Conservation (phyloP, 1,140 invertebrate genomes). For the Danaus plexippus region DNA sequence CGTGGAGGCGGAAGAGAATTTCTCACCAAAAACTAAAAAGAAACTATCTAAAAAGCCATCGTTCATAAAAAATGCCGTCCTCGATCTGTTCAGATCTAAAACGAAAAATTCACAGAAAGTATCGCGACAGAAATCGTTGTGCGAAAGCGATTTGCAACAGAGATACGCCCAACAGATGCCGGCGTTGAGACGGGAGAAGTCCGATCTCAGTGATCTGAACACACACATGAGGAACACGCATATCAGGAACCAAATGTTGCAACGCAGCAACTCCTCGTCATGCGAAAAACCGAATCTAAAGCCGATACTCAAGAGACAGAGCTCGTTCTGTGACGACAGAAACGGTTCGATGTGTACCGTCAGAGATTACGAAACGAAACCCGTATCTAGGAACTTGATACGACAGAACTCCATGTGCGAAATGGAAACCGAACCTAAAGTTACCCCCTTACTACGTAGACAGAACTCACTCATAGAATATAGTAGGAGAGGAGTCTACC, state of each 20-base stretch:
- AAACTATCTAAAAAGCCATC: slow-evolving; percentile 72
- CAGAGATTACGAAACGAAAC: slow-evolving; percentile 61
- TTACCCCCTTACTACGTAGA: slow-evolving; percentile 67
- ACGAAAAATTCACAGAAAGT: slow-evolving; percentile 67
- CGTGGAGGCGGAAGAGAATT: slow-evolving; percentile 63
- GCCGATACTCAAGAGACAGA: slow-evolving; percentile 68
- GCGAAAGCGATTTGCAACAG: slow-evolving; percentile 64
- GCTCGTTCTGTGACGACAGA: slow-evolving; percentile 66
- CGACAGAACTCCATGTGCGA: slow-evolving; percentile 69
- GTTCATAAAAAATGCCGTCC: slow-evolving; percentile 70
- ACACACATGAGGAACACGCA: slow-evolving; percentile 57
- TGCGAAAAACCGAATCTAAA: slow-evolving; percentile 64
- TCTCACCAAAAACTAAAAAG: slow-evolving; percentile 71
- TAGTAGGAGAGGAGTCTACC: slow-evolving; percentile 61
- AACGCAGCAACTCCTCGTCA: slow-evolving; percentile 68
- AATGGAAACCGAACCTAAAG: slow-evolving; percentile 70
- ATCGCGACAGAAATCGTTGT: slow-evolving; percentile 66
- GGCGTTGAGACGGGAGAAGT: slow-evolving; percentile 64
- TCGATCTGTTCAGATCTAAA: slow-evolving; percentile 71
- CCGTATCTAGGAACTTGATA: slow-evolving; percentile 48
- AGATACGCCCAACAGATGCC: slow-evolving; percentile 47
- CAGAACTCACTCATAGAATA: slow-evolving; percentile 72
- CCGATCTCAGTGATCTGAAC: slow-evolving; percentile 54
- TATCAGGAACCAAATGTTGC: slow-evolving; percentile 64
- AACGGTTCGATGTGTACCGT: slow-evolving; percentile 57